A percentile compares a stretch with the other conserved stretches of the same genome.
Evolutionary conservation across 1,140 invertebrate genomes (phyloP).

Genomic region (Lanistes nyassanus): DNA sequence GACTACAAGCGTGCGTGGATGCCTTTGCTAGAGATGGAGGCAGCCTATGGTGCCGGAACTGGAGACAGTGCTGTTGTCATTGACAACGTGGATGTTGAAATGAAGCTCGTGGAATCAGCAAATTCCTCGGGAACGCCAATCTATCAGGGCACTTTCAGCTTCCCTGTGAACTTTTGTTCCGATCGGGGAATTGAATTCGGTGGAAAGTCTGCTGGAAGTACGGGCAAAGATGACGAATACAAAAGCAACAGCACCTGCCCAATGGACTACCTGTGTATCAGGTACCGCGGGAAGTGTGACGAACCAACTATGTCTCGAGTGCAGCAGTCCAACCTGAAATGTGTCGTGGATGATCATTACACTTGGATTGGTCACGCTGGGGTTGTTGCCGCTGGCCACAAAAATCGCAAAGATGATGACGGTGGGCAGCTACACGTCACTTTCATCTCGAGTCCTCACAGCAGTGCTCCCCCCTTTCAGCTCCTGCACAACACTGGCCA

Average conservation of each 20-base stretch:
- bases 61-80: conserved; percentile 33
- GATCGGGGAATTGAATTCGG: conserved; percentile 35
- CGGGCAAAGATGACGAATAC: background rate
- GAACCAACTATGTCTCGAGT: background rate
- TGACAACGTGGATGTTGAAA: conserved; percentile 18
- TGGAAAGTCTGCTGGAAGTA: conserved; percentile 9
- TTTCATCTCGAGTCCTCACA: conserved; percentile 1
- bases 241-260: conserved; percentile 2
- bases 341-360: conserved; percentile 1
- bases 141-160: conserved; percentile 29
- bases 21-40: conserved; percentile 44
- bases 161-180: conserved; percentile 31
- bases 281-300: background rate
- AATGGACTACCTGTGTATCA: conserved; percentile 38
- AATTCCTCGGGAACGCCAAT: conserved; percentile 10
- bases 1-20: conserved; percentile 38
- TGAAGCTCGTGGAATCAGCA: conserved; percentile 1
- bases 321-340: background rate
- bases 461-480: background rate
- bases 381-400: conserved; percentile 1
- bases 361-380: conserved; percentile 17
- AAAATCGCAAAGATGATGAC: background rate
- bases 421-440: conserved; percentile 7
- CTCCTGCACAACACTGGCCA: conserved; percentile 3
- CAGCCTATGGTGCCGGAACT: conserved; percentile 25